Conservation (phyloP, 2,888 invertebrate genomes). For the Yponomeuta malinellus region DNA sequence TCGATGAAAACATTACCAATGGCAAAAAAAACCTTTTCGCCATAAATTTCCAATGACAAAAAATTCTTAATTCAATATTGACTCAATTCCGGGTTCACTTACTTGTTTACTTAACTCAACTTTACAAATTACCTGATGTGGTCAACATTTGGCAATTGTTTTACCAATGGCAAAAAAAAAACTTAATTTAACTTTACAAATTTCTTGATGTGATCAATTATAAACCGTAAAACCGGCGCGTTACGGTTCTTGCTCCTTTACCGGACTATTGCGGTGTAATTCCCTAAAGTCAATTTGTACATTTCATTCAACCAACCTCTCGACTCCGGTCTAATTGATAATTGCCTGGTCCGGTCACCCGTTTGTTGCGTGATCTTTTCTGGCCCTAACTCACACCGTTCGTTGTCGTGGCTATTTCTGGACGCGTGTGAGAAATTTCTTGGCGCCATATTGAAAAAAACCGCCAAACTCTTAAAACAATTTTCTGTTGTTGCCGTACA, state of each 20-base stretch:
- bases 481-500: too few species aligned
- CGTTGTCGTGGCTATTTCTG: slow-evolving; percentile 21
- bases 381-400: slow-evolving; percentile 21
- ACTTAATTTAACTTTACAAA: too few species aligned
- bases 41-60: too few species aligned
- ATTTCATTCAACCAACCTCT: slow-evolving; percentile 29
- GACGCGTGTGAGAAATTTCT: neutral
- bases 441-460: neutral
- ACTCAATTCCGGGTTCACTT: too few species aligned
- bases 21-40: too few species aligned
- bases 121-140: too few species aligned
- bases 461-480: neutral
- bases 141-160: too few species aligned
- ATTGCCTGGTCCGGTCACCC: slow-evolving; percentile 43
- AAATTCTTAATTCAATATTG: too few species aligned
- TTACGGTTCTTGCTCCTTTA: neutral
- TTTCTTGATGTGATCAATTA: too few species aligned
- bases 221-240: neutral
- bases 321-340: slow-evolving; percentile 49
- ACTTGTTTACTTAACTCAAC: too few species aligned
- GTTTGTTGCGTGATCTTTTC: slow-evolving; percentile 50
- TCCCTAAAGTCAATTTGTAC: slow-evolving; percentile 42
- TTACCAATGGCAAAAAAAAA: too few species aligned
- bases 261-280: neutral
- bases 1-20: too few species aligned